Conservation (phyloP, 2,888 invertebrate genomes). For the Neria commutata region DNA sequence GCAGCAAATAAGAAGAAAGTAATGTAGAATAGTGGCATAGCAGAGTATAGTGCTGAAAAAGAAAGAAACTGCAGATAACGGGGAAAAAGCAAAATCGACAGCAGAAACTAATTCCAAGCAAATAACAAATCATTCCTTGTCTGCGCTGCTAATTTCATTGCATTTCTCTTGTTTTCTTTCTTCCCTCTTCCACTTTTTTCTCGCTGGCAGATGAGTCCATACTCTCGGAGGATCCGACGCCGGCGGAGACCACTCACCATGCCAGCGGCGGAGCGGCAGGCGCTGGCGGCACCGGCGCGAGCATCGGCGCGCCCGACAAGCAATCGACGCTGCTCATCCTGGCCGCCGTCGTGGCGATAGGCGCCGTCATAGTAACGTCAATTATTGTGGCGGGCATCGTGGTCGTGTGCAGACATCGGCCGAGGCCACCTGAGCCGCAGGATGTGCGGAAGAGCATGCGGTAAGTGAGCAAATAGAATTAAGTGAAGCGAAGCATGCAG, state of each 20-base stretch:
- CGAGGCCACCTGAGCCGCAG: constrained; percentile 63
- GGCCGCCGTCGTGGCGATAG: constrained; percentile 62
- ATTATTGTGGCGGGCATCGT: constrained; percentile 63
- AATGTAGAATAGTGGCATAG: background rate
- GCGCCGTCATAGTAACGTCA: constrained; percentile 62
- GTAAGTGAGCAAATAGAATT: constrained; percentile 45
- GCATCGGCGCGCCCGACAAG: constrained; percentile 56
- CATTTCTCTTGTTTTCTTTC: constrained; percentile 8
- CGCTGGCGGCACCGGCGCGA: constrained; percentile 43
- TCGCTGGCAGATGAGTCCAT: constrained; percentile 59
- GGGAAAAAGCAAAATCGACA: constrained; percentile 25
- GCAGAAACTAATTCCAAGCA: constrained; percentile 46
- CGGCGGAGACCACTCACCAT: constrained; percentile 63
- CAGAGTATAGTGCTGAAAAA: too few species aligned
- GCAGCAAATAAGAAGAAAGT: background rate
- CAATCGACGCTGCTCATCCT: constrained; percentile 61
- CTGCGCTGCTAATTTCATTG: constrained; percentile 10
- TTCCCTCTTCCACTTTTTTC: constrained; percentile 19
- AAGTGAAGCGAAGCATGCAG: background rate
- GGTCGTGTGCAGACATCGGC: constrained; percentile 61
- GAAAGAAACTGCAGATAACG: background rate
- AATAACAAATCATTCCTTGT: constrained; percentile 48
- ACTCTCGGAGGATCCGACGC: constrained; percentile 62
- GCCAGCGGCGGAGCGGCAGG: constrained; percentile 41
- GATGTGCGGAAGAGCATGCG: constrained; percentile 63